phyloP scores from a whole-genome alignment of 2,888 invertebrate species.

The Lagria hirta region DNA sequence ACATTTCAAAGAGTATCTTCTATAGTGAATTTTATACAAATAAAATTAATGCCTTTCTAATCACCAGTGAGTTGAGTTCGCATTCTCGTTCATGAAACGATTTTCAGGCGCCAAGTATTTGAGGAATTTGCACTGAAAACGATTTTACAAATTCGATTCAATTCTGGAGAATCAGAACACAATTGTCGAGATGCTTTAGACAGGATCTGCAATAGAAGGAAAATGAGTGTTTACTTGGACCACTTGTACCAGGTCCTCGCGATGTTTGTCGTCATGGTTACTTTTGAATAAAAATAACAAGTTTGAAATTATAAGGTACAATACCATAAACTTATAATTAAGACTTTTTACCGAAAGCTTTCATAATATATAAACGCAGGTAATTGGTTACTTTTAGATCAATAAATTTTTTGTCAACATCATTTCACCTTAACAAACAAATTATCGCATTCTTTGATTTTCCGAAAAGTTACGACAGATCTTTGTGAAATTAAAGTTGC shows the following conservation, averaged over 20 bases:
- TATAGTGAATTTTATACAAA: conserved; percentile 30
- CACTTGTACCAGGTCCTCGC: conserved; percentile 14
- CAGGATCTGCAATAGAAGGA: conserved; percentile 11
- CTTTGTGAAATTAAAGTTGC: too few relatives aligned
- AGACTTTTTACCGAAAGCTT: conserved; percentile 15
- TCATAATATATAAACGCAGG: conserved; percentile 8
- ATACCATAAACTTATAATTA: conserved; percentile 23
- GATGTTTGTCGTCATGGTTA: conserved; percentile 25
- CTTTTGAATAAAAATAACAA: conserved; percentile 27
- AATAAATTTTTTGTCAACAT: conserved; percentile 11
- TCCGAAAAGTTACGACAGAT: too few relatives aligned
- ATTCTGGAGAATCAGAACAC: conserved; percentile 23
- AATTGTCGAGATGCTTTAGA: conserved; percentile 22
- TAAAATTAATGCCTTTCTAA: conserved; percentile 36
- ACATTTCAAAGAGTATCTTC: conserved; percentile 28
- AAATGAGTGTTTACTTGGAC: conserved; percentile 23
- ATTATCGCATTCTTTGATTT: too few relatives aligned
- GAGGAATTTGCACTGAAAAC: conserved; percentile 27
- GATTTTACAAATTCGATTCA: conserved; percentile 27
- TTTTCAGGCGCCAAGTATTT: conserved; percentile 29
- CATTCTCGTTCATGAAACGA: conserved; percentile 25
- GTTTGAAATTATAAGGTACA: conserved; percentile 21
- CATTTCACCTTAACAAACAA: conserved; percentile 11
- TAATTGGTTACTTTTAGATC: conserved; percentile 21
- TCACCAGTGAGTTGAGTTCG: conserved; percentile 22